These are phyloP conservation scores for Semotilus atromaculatus DNA, from an alignment of 2,797 vertebrate genomes.

Conservation along the genomic window DNA sequence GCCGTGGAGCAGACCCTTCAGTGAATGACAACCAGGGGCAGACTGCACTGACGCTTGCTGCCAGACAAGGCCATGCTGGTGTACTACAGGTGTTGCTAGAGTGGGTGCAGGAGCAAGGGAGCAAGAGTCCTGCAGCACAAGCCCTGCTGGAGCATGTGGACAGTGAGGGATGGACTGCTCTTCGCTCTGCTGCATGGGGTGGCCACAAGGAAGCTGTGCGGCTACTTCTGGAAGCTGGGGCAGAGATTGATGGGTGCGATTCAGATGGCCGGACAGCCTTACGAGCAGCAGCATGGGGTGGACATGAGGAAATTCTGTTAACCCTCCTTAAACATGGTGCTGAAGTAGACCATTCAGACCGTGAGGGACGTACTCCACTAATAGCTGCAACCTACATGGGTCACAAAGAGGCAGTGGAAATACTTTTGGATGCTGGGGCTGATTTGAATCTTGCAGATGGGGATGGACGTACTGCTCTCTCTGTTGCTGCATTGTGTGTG, in stretches of 20 bases:
- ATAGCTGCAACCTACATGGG: constrained; percentile 87
- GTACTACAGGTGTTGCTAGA: constrained; percentile 77
- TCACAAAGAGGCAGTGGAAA: constrained; percentile 78
- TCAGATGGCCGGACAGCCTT: constrained; percentile 81
- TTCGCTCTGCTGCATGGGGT: constrained; percentile 84
- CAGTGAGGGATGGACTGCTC: constrained; percentile 82
- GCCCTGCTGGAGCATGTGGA: constrained; percentile 78
- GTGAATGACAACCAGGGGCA: constrained; percentile 79
- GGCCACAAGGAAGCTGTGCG: constrained; percentile 78
- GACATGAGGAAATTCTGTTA: constrained; percentile 80
- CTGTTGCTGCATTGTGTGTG: constrained; percentile 81
- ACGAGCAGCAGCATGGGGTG: constrained; percentile 84
- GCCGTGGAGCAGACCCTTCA: constrained; percentile 73
- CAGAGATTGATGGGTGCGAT: constrained; percentile 80
- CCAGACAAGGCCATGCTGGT: constrained; percentile 77
- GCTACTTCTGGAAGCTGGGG: constrained; percentile 77
- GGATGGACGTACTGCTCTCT: constrained; percentile 81
- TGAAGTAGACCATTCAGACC: constrained; percentile 75
- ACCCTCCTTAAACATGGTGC: constrained; percentile 77
- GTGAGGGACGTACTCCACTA: constrained; percentile 81
- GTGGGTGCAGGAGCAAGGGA: constrained; percentile 69
- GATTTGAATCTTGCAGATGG: constrained; percentile 75
- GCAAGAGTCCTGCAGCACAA: constrained; percentile 38
- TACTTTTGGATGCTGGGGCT: constrained; percentile 76
- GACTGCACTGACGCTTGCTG: constrained; percentile 78